Evolutionary conservation across 2,797 vertebrate genomes (phyloP), one percentile per base, ranked within the genome.

Genomic region (Liparis tanakae): DNA sequence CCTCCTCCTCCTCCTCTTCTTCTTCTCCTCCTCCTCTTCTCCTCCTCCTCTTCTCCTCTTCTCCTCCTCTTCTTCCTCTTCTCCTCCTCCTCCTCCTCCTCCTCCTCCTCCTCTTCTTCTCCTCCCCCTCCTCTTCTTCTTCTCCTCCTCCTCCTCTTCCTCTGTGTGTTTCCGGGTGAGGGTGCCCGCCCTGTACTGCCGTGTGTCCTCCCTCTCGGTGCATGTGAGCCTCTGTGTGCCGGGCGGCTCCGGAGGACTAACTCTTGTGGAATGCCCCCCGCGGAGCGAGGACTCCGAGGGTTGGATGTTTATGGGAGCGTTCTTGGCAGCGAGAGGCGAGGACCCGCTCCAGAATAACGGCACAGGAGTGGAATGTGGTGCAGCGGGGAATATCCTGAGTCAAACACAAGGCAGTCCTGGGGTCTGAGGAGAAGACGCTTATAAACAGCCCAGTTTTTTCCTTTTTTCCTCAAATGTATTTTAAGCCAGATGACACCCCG

Each of bases 301-400:
- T 48, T 88, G 86, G 85, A 90, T 74, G 90, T 93, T 94, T 93
- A 90, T 91, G 86, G 86, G 91, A 93, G 86, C 63, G 74, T 81
- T 90, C 15, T 90, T 93, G 93, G 93, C 93, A 91, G 84, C 82
- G 88, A 84, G 76, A 91, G 77, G 83, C 83, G 78, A 84, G 87
- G 85, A 85, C 77, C 75, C 36, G 50, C 76, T 93, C 90, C 91
- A 93, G 87, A 90, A 91, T 85, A 88, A 93, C 80, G 88, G 88
- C 94, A 85, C 87, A 89, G 81, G 79, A 85, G 70, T 82, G 92
- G 92, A 93, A 93, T 95, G 92, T 72, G 70, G 87, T 93, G 69
- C 91, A 88, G 88, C 79, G 12, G 91, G 90, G 87, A 93, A 92
- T 91, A 92, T 91, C 91, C 89, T 89, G 86, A 88, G 85, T 92